Conservation (phyloP, 2,113 vertebrate genomes). For the Alligator mississippiensis region DNA sequence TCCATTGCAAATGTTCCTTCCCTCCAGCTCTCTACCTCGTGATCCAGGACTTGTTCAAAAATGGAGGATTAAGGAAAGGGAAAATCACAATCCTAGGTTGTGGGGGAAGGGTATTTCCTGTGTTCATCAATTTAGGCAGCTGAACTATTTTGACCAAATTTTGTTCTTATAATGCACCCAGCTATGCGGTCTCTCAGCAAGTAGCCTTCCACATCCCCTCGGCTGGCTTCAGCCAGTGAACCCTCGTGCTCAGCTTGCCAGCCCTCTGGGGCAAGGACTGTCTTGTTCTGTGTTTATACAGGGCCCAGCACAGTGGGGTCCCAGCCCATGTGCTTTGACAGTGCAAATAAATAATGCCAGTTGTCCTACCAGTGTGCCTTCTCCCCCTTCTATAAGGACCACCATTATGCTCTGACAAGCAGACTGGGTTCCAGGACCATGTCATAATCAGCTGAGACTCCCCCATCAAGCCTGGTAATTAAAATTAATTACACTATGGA, state of each 20-base stretch:
- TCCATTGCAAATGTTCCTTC: too few relatives aligned
- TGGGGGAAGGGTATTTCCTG: neutral
- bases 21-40: neutral
- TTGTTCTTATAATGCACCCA: neutral
- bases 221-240: too few relatives aligned
- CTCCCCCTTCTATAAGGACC: neutral
- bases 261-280: neutral
- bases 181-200: neutral
- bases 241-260: neutral
- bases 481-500: neutral
- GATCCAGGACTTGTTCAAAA: neutral
- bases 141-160: neutral
- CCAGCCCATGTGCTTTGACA: neutral
- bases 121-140: too few relatives aligned
- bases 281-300: neutral
- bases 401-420: neutral
- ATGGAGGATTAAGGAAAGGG: neutral
- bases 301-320: neutral
- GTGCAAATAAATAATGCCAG: neutral
- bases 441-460: neutral
- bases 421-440: rapidly evolving
- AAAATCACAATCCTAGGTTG: neutral
- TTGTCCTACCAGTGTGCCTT: neutral
- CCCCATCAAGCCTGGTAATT: neutral
- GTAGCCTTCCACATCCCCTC: neutral